Conservation (phyloP, 2,797 vertebrate species). For the Trachops cirrhosus region DNA sequence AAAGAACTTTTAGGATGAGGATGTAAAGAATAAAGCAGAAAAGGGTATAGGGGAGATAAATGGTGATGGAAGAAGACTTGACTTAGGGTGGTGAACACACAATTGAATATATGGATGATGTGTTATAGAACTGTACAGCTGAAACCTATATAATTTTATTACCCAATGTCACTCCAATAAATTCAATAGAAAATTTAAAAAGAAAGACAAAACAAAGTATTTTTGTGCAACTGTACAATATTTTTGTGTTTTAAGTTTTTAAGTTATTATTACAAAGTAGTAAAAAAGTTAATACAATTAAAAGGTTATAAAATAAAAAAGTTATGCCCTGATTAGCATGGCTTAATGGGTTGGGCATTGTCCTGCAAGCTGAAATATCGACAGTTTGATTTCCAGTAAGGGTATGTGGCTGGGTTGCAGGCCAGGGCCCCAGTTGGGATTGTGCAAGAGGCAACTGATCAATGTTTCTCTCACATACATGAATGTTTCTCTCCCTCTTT, state of each 20-base stretch:
- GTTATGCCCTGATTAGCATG: neutral
- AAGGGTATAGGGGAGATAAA: neutral
- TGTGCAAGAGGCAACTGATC: neutral
- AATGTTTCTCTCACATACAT: neutral
- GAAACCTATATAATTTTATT: neutral
- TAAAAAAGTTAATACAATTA: neutral
- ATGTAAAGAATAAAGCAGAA: neutral
- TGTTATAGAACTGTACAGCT: neutral
- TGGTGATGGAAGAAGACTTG: neutral
- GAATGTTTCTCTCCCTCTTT: neutral
- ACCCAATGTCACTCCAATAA: neutral
- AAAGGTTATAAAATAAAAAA: neutral
- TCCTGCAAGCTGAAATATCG: neutral
- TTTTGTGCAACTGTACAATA: neutral
- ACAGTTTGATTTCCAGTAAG: neutral
- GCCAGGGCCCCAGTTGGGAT: neutral
- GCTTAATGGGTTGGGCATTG: neutral
- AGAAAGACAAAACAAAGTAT: neutral
- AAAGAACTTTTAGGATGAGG: neutral
- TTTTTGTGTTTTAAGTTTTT: neutral
- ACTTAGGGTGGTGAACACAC: neutral
- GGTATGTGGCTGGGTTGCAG: neutral
- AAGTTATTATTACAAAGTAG: neutral
- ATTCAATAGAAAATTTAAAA: neutral
- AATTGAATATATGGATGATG: neutral